Percentiles rank a stretch among this genome's conserved stretches.
These are phyloP conservation scores for Hemibagrus guttatus DNA, from an alignment of 2,797 vertebrate species.

Conservation along the genomic window DNA sequence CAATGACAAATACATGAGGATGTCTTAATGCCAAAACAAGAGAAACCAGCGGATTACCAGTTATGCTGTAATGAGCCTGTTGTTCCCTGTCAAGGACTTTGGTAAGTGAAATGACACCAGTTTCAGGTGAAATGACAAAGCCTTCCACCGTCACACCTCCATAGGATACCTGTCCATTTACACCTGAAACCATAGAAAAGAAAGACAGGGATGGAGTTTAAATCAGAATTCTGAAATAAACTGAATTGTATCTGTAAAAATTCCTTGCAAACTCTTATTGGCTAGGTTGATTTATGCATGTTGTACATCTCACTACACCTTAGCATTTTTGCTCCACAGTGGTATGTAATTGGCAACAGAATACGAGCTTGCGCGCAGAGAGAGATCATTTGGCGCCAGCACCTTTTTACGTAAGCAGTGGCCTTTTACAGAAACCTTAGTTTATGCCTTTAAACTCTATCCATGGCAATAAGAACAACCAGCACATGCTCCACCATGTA, in stretches of 20 bases:
- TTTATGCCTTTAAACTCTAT: neutral
- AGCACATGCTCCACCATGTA: neutral
- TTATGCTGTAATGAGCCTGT: slow-evolving; percentile 84
- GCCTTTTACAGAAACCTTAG: neutral
- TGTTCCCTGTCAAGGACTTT: slow-evolving; percentile 84
- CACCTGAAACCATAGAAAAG: slow-evolving; percentile 69
- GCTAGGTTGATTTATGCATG: neutral
- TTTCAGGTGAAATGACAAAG: slow-evolving; percentile 87
- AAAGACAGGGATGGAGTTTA: slow-evolving; percentile 12
- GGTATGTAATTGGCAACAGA: slow-evolving; percentile 31
- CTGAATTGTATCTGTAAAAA: neutral
- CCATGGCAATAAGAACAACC: neutral
- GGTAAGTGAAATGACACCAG: slow-evolving; percentile 87
- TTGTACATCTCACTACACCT: slow-evolving; percentile 30
- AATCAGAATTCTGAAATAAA: neutral
- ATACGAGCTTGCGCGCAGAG: slow-evolving; percentile 54
- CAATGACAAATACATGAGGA: neutral
- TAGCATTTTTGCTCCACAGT: slow-evolving; percentile 18
- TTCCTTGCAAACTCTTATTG: neutral
- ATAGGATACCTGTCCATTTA: slow-evolving; percentile 87
- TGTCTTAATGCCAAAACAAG: slow-evolving; percentile 3
- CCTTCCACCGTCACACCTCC: slow-evolving; percentile 87
- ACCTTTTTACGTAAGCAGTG: slow-evolving; percentile 58
- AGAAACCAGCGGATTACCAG: slow-evolving; percentile 72
- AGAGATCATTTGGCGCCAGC: slow-evolving; percentile 47